Evolutionary conservation across 2,888 invertebrate species (phyloP), one percentile per base, ranked within the genome.

Genomic region (Drosophila tanythrix): DNA sequence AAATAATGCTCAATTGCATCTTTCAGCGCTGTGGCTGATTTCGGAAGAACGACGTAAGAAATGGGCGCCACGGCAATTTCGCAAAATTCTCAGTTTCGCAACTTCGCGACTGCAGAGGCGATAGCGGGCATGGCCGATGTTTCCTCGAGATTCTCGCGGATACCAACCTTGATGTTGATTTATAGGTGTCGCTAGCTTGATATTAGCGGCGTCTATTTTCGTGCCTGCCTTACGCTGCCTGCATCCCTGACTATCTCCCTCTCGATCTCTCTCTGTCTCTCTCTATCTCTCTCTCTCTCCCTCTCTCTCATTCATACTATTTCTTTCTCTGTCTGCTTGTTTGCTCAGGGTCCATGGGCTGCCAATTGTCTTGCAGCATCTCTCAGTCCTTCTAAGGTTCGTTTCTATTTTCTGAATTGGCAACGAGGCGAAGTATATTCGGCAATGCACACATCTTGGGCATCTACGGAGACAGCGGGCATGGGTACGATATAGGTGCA

Each of bases 381-480:
- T 76, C 83, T 46, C 93, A 90, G 90, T 92, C 93, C 93, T 93
- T 93, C 93, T 93, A 93, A 92, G 93, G 93, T 93, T 92, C 91
- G 93, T 92, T 92, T 92, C 93, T 93, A 93, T 93, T 93, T 92
- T 88, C 91, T 90, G 89, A 79, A 81, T 71, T 79, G 71, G 79
- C 88, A 76, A 75, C 73, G 73, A 69, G 57, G 50, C 65, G 69
- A 69, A 65, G 74, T 58, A 71, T 58, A 70, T 73, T 67, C 86
- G 63, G 64, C 60, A 73, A n/a, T 25, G 52, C 66, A 25, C 43
- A 56, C 15, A 15, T 61, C 33, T 62, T 10, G 33, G 53, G 38
- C 35, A 33, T 36, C 33, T 21, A 48, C 57, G 48, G n/a, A 27
- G 62, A 21, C 8, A 6, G 11, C 11, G 67, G 69, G 40, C 40